Percentiles rank a stretch among this genome's conserved stretches.
phyloP scores from a whole-genome alignment of 2,113 vertebrate genomes.

The Ammospiza caudacuta region DNA sequence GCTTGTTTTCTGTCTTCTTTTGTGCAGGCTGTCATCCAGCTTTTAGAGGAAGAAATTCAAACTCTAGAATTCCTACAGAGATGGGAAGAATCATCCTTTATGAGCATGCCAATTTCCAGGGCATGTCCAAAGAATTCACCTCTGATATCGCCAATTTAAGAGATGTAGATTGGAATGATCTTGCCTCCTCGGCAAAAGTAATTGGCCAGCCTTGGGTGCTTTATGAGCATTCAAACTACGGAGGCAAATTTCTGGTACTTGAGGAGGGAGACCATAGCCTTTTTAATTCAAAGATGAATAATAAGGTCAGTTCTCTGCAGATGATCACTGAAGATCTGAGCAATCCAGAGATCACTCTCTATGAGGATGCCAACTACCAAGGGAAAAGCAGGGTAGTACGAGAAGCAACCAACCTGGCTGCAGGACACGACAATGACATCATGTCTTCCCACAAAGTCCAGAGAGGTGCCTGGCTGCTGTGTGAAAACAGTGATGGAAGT shows the following conservation, averaged over 20 bases:
- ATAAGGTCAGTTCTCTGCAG: constrained; percentile 27
- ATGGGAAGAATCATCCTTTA: constrained; percentile 46
- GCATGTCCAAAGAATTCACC: background rate
- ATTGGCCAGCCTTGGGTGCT: background rate
- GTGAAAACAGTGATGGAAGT: background rate
- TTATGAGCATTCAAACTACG: background rate
- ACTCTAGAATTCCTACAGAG: background rate
- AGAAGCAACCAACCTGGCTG: background rate
- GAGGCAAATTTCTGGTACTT: background rate
- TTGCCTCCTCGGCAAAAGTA: background rate
- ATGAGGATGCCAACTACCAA: background rate
- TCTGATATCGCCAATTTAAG: background rate
- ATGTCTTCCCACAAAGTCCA: constrained; percentile 42
- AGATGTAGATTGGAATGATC: background rate
- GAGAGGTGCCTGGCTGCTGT: constrained; percentile 34
- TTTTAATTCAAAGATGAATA: background rate
- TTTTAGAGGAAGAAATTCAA: background rate
- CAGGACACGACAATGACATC: background rate
- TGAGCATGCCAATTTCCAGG: constrained; percentile 1
- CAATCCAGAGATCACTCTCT: constrained; percentile 27
- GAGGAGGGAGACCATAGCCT: background rate
- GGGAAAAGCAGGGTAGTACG: background rate
- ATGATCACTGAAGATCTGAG: background rate
- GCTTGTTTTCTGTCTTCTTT: background rate
- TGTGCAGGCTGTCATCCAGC: background rate